These are phyloP conservation scores for Latrodectus geometricus DNA, from an alignment of 1,140 invertebrate genomes.

Conservation along the genomic window DNA sequence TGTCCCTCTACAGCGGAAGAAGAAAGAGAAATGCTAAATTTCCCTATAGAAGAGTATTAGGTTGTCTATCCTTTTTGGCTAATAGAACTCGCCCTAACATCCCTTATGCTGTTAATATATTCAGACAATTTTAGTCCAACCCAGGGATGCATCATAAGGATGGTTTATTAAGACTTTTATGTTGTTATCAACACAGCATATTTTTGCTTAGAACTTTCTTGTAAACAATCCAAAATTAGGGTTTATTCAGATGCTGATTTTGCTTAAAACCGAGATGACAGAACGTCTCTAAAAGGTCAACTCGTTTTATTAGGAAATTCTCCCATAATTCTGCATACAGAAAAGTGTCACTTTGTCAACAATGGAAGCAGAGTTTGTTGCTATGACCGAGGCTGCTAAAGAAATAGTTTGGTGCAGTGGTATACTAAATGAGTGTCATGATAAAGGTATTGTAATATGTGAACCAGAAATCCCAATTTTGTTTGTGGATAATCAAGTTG, in stretches of 20 bases:
- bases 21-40: background rate
- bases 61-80: slow-evolving; percentile 13
- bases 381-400: slow-evolving; percentile 67
- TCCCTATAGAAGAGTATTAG: background rate
- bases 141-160: slow-evolving; percentile 15
- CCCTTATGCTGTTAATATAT: background rate
- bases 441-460: background rate
- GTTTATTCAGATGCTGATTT: slow-evolving; percentile 19
- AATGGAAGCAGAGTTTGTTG: slow-evolving; percentile 68
- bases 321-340: slow-evolving; percentile 66
- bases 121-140: slow-evolving; percentile 3
- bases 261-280: slow-evolving; percentile 49
- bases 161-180: background rate
- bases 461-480: slow-evolving; percentile 2
- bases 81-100: slow-evolving; percentile 23
- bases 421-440: slow-evolving; percentile 24
- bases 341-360: slow-evolving; percentile 65
- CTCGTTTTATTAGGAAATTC: slow-evolving; percentile 14
- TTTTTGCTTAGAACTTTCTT: background rate
- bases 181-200: background rate
- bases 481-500: slow-evolving; percentile 7
- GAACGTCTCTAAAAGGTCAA: slow-evolving; percentile 62
- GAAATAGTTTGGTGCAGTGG: slow-evolving; percentile 65
- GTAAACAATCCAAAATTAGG: background rate
- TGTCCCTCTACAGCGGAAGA: background rate